These are phyloP conservation scores for Drosophila asahinai DNA, from an alignment of 1,140 invertebrate species.

Conservation along the genomic window DNA sequence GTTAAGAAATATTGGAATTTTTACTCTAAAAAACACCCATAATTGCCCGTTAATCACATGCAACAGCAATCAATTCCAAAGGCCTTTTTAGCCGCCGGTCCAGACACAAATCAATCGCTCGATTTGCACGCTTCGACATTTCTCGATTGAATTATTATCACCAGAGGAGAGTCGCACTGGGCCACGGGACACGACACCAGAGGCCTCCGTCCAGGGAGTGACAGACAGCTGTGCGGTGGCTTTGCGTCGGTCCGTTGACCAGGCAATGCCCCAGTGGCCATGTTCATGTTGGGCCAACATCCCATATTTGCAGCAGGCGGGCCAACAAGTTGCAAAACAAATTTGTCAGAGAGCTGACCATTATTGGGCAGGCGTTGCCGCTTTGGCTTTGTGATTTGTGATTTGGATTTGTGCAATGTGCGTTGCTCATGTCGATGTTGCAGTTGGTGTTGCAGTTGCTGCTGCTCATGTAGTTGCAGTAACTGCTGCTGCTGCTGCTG, in stretches of 20 bases:
- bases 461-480: constrained; percentile 1
- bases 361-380: constrained; percentile 56
- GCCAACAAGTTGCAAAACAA: constrained; percentile 80
- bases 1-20: too few species aligned
- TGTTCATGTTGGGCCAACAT: constrained; percentile 52
- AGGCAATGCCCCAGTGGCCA: constrained; percentile 75
- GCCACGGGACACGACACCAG: constrained; percentile 10
- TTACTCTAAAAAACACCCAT: not conserved
- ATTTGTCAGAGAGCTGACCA: constrained; percentile 78
- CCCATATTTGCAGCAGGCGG: constrained; percentile 61
- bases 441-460: constrained; percentile 11
- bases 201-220: constrained; percentile 4
- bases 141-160: constrained; percentile 81
- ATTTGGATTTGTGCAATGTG: constrained; percentile 58
- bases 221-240: constrained; percentile 30
- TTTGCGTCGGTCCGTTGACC: constrained; percentile 41
- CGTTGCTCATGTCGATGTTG: constrained; percentile 21
- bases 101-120: constrained; percentile 65
- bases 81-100: constrained; percentile 69
- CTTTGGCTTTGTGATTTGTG: constrained; percentile 55
- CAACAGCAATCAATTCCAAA: constrained; percentile 76
- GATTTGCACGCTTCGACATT: constrained; percentile 80
- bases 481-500: constrained; percentile 1
- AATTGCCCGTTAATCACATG: constrained; percentile 67
- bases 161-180: constrained; percentile 51